A percentile compares a stretch with the other conserved stretches of the same genome.
These are phyloP conservation scores for Dromas ardeola DNA, from an alignment of 2,113 vertebrate genomes.

Conservation along the genomic window DNA sequence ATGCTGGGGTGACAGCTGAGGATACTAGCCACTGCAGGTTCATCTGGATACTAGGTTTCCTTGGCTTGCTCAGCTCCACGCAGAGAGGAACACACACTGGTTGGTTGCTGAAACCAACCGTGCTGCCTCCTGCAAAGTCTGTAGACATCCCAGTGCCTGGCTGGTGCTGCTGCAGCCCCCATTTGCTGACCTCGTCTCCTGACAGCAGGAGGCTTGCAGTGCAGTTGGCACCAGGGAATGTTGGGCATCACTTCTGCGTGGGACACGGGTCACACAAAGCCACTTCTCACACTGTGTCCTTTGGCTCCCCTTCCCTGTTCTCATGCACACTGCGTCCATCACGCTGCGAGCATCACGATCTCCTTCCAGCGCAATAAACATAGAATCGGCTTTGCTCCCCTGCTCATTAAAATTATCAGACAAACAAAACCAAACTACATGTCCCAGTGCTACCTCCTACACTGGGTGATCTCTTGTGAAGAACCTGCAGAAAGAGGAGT, in stretches of 20 bases:
- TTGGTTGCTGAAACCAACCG: background rate
- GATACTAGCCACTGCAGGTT: background rate
- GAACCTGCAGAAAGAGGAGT: background rate
- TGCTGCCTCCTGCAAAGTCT: background rate
- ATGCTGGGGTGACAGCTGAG: background rate
- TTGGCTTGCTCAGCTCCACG: background rate
- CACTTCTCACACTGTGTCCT: background rate
- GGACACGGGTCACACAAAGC: background rate
- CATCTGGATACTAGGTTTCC: background rate
- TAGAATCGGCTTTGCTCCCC: background rate
- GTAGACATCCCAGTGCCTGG: background rate
- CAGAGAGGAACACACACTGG: background rate
- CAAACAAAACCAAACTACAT: background rate
- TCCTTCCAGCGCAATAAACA: background rate
- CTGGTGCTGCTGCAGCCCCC: background rate
- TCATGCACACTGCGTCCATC: accelerated
- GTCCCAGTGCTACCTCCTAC: background rate
- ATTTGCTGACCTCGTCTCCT: background rate
- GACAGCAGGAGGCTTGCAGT: background rate
- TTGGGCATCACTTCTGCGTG: background rate
- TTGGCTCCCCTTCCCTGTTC: background rate
- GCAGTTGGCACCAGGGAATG: background rate
- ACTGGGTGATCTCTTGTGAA: background rate
- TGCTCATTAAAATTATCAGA: background rate
- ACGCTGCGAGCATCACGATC: background rate